These are phyloP conservation scores for Ommatoiulus sabulosus DNA, from an alignment of 2,888 invertebrate genomes.

Conservation along the genomic window DNA sequence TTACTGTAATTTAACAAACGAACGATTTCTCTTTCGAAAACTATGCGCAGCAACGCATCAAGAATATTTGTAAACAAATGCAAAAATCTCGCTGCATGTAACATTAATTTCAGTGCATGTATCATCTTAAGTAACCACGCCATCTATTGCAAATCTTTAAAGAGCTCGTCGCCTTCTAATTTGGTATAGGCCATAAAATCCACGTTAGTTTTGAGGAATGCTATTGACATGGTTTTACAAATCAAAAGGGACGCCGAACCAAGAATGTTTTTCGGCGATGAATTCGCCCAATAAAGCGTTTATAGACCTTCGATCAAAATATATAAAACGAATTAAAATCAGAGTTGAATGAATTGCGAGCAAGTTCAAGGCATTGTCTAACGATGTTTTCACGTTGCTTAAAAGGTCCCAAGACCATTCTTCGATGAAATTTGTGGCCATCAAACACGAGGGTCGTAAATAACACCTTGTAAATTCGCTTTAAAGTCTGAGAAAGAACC, in stretches of 20 bases:
- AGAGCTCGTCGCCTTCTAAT: background rate
- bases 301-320: conserved; percentile 16
- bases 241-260: background rate
- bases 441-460: background rate
- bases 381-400: background rate
- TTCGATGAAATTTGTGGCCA: background rate
- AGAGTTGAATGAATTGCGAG: conserved; percentile 5
- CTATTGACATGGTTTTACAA: background rate
- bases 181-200: background rate
- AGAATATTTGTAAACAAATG: no score
- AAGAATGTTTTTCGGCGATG: background rate
- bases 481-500: background rate
- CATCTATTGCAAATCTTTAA: background rate
- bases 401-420: background rate
- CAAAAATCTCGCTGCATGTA: no score
- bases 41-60: no score
- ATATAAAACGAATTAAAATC: conserved; percentile 29
- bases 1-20: no score
- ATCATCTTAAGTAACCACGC: background rate
- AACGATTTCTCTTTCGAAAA: no score
- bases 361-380: conserved; percentile 18
- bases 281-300: background rate
- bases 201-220: background rate
- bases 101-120: no score
- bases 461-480: background rate